Percentiles rank a stretch among this genome's conserved stretches.
These are phyloP conservation scores for Oplegnathus fasciatus DNA, from an alignment of 2,113 vertebrate species.

Conservation along the genomic window DNA sequence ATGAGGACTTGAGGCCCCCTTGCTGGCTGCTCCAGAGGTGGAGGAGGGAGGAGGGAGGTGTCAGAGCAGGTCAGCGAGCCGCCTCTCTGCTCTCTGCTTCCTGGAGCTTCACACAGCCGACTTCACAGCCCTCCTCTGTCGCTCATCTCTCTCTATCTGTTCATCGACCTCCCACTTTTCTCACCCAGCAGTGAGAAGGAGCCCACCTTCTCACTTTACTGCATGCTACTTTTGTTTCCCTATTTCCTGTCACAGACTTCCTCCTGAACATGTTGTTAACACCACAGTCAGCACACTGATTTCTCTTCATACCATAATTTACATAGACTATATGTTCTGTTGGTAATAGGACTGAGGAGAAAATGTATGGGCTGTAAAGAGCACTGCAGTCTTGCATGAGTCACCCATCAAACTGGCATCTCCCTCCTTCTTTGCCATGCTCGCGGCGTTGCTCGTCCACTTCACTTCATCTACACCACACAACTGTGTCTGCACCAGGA, in stretches of 20 bases:
- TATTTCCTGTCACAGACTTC: slow-evolving; percentile 32
- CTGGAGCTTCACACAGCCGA: slow-evolving; percentile 17
- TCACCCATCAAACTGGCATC: slow-evolving; percentile 40
- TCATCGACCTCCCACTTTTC: slow-evolving; percentile 9
- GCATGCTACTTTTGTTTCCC: slow-evolving; percentile 24
- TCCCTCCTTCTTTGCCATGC: slow-evolving; percentile 11
- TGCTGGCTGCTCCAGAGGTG: slow-evolving; percentile 56
- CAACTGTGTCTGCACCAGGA: slow-evolving; percentile 16
- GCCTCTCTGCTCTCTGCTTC: slow-evolving; percentile 27
- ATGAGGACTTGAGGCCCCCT: slow-evolving; percentile 41
- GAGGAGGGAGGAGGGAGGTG: slow-evolving; percentile 21
- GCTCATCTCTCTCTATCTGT: background rate
- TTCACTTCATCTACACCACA: slow-evolving; percentile 20
- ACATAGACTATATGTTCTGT: background rate
- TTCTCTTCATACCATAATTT: slow-evolving; percentile 1
- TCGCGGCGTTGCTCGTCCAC: slow-evolving; percentile 18
- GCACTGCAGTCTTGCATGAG: background rate
- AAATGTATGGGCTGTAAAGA: slow-evolving; percentile 2
- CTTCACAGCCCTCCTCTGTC: slow-evolving; percentile 19
- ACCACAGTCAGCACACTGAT: background rate
- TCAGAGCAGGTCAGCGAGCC: slow-evolving; percentile 42
- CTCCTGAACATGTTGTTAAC: background rate
- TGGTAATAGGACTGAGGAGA: slow-evolving; percentile 3
- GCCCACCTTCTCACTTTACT: slow-evolving; percentile 1
- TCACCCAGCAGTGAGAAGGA: background rate